A percentile compares a stretch with the other conserved stretches of the same genome.
These are phyloP conservation scores for Polypedilum vanderplanki DNA, from an alignment of 1,140 invertebrate genomes.

Conservation along the genomic window DNA sequence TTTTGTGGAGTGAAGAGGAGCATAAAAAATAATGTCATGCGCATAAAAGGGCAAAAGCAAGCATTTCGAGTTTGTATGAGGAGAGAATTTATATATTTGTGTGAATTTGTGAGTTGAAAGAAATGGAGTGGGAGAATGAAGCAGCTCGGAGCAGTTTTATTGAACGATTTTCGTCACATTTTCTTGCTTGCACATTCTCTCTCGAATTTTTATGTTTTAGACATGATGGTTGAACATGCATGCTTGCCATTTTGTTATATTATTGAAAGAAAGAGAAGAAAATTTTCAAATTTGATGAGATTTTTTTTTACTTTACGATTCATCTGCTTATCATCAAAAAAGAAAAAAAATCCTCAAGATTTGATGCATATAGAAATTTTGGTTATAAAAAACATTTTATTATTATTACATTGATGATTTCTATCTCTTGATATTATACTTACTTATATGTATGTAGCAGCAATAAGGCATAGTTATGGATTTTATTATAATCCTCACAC, in stretches of 20 bases:
- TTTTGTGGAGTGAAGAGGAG: background rate
- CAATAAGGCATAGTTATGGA: background rate
- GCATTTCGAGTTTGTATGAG: no score
- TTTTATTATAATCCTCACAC: slow-evolving; percentile 4
- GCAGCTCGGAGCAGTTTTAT: slow-evolving; percentile 21
- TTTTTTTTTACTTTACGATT: no score
- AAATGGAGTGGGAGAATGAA: background rate
- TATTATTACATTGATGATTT: slow-evolving; percentile 14
- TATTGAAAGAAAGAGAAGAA: no score
- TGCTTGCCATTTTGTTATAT: background rate
- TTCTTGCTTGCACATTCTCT: background rate
- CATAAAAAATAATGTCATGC: slow-evolving; percentile 23
- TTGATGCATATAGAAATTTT: background rate
- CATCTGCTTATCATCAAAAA: no score
- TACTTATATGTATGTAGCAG: background rate
- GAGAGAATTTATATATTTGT: no score
- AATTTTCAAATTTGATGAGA: no score
- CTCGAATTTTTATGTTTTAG: background rate
- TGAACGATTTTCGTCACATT: slow-evolving; percentile 28
- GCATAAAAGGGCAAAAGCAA: background rate
- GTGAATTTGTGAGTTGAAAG: no score
- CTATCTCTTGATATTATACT: background rate
- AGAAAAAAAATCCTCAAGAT: background rate
- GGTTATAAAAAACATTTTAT: background rate
- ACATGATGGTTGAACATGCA: background rate